Evolutionary conservation across 2,797 vertebrate species (phyloP).

Genomic region (Peromyscus aztecus): DNA sequence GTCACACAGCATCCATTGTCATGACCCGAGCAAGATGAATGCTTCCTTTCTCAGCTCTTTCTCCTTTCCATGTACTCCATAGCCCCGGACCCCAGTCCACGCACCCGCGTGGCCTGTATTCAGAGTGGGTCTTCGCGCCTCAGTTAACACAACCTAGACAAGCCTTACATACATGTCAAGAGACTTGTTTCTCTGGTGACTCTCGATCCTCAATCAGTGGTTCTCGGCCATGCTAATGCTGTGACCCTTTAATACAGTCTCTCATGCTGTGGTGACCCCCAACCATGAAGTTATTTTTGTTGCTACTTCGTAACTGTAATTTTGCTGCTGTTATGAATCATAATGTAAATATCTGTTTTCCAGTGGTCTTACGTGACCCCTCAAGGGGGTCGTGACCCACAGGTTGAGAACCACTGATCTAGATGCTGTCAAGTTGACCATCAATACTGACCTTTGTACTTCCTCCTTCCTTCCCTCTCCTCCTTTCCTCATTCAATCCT

Average conservation of each 20-base stretch:
- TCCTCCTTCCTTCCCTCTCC: background rate
- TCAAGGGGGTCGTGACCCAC: background rate
- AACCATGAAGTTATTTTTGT: background rate
- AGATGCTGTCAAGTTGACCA: background rate
- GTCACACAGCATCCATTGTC: background rate
- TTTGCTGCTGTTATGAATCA: background rate
- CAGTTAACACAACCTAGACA: background rate
- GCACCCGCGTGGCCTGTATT: background rate
- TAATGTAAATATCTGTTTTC: background rate
- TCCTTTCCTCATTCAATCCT: background rate
- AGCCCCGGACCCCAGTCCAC: background rate
- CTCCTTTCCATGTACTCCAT: background rate
- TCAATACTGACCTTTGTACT: background rate
- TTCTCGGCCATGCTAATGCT: background rate
- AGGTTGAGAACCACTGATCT: background rate
- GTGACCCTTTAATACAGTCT: background rate
- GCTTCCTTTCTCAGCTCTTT: background rate
- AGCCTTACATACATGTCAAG: background rate
- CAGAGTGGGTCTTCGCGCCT: background rate
- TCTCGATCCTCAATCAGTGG: background rate
- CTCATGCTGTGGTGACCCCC: background rate
- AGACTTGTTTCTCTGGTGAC: background rate
- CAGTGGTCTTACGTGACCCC: background rate
- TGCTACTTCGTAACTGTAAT: background rate
- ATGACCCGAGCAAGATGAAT: background rate